These are phyloP conservation scores for Sinocyclocheilus grahami DNA, from an alignment of 2,113 vertebrate species.

Conservation along the genomic window DNA sequence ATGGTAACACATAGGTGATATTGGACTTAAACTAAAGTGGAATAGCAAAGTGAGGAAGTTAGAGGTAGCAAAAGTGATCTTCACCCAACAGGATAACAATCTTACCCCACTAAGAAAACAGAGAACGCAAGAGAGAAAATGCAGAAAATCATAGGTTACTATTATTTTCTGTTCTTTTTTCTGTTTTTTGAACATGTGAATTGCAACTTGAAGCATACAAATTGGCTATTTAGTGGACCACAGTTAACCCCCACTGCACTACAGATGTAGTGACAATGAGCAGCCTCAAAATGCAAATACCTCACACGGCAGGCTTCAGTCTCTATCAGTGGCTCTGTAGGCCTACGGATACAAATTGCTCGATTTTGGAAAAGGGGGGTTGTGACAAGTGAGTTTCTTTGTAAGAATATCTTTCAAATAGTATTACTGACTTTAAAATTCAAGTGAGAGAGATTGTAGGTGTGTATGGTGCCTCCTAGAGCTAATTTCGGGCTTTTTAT, in stretches of 20 bases:
- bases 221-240: constrained; percentile 30
- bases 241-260: constrained; percentile 35
- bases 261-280: constrained; percentile 36
- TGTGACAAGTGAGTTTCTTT: constrained; percentile 6
- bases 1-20: neutral
- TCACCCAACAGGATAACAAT: constrained; percentile 10
- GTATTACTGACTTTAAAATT: neutral
- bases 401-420: neutral
- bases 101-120: neutral
- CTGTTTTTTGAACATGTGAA: neutral
- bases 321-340: constrained; percentile 10
- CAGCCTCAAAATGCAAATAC: constrained; percentile 16
- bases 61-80: constrained; percentile 1
- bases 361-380: neutral
- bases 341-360: constrained; percentile 4
- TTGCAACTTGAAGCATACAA: constrained; percentile 31
- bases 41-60: neutral
- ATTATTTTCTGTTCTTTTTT: neutral
- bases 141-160: constrained; percentile 3
- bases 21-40: neutral
- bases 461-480: neutral
- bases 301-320: constrained; percentile 20
- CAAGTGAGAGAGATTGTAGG: neutral
- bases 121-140: neutral
- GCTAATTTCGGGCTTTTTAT: neutral